These are phyloP conservation scores for Pachyrhynchus sulphureomaculatus DNA, from an alignment of 1,140 invertebrate species.

Conservation along the genomic window DNA sequence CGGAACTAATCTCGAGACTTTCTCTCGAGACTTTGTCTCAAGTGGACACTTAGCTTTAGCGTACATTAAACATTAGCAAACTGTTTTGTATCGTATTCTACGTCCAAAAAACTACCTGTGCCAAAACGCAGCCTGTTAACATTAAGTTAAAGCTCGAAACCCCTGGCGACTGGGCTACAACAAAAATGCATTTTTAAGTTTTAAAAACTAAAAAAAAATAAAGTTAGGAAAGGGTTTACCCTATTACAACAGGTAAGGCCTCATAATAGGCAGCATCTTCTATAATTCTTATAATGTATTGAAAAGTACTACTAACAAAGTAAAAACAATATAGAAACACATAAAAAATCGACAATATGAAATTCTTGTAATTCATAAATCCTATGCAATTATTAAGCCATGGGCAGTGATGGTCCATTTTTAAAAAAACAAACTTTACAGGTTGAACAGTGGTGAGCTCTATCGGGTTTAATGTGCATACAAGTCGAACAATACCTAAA, in stretches of 20 bases:
- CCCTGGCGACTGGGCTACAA: too few relatives aligned
- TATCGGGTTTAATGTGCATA: constrained; percentile 44
- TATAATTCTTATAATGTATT: not conserved
- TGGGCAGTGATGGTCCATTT: constrained; percentile 76
- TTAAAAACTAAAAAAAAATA: not conserved
- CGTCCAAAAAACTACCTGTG: too few relatives aligned
- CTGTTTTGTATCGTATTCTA: too few relatives aligned
- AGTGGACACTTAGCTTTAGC: too few relatives aligned
- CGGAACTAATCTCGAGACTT: too few relatives aligned
- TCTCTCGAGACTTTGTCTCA: too few relatives aligned
- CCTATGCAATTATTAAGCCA: constrained; percentile 79
- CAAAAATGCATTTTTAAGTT: too few relatives aligned
- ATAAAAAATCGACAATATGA: constrained; percentile 41
- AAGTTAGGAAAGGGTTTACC: not conserved
- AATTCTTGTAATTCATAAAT: constrained; percentile 45
- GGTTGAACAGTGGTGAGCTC: constrained; percentile 44
- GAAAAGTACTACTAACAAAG: constrained; percentile 29
- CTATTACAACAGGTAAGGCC: too few relatives aligned
- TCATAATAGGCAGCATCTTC: not conserved
- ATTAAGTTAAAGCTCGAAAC: too few relatives aligned
- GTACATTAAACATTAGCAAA: too few relatives aligned
- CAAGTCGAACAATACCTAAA: constrained; percentile 42
- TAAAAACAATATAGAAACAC: constrained; percentile 37
- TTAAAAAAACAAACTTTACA: constrained; percentile 62
- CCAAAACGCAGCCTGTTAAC: too few relatives aligned